Base-by-base conservation (phyloP, 2,888 invertebrate species). In the Zhengitettix transpicula region DNA sequence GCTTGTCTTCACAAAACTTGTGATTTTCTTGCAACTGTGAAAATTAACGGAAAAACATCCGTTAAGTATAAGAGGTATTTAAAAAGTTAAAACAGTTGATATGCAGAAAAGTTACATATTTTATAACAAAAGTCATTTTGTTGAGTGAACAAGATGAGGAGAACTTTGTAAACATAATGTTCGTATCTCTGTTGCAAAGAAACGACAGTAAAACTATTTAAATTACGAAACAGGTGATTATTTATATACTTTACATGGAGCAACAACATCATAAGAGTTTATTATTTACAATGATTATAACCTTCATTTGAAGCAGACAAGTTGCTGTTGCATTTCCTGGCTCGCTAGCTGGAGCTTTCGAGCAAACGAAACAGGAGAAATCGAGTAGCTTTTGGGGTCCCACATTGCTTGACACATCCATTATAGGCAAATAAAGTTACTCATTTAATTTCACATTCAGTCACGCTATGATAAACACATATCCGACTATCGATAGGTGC, bases 281-380 rank as follows among this genome's bases (percentile, higher is more conserved):
- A 10, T 12, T 11, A 42, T 42, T 42, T 11, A 42, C 0, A 17
- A 57, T 17, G 5, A 40, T 8, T 52, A 55, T 59, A 17, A 59
- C 61, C 55, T 59, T 61, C 42, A 61, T 42, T 11, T 62, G 56
- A 8, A 63, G 55, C 17, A 63, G 16, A 44, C 63, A 63, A 5
- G 61, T 57, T 15, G 58, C 41, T 14, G 60, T 51, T 1, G 60
- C 47, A 42, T 62, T 62, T 14, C 62, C 60, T 16, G 62, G 62
- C 47, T 63, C 63, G n/a, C 60, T 41, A 11, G 58, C 60, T 42
- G 59, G 40, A 14, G 63, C 58, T 40, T 59, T 63, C 17, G 63
- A 63, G 42, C 58, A 59, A 9, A 62, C 60, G 28, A 62, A 60
- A 51, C 61, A 60, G 2, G 62, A 62, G 58, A 63, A 63, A 55